A percentile compares a stretch with the other conserved stretches of the same genome.
Conservation (phyloP, 2,797 vertebrate genomes). For the Prionace glauca region DNA sequence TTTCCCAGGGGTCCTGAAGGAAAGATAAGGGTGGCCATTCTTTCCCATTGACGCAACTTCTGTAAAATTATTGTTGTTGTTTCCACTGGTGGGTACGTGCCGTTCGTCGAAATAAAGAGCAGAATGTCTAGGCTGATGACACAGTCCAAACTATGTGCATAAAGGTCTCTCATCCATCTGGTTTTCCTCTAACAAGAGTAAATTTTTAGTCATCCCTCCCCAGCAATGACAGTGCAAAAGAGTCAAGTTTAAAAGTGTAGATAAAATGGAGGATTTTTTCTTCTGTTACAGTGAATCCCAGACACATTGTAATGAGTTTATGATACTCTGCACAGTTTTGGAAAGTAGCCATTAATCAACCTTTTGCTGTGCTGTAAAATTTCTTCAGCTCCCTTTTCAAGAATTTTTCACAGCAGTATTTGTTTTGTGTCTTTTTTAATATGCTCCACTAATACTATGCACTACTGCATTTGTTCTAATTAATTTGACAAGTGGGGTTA, state of each 20-base stretch:
- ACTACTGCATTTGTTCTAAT: not conserved
- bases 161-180: not conserved
- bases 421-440: not conserved
- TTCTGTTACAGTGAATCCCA: not conserved
- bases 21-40: not conserved
- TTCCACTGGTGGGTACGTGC: not conserved
- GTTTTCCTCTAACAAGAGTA: not conserved
- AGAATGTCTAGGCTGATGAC: not conserved
- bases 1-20: not conserved
- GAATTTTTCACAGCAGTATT: not conserved
- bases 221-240: not conserved
- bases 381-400: not conserved
- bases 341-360: not conserved
- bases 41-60: not conserved
- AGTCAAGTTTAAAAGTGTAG: not conserved
- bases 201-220: not conserved
- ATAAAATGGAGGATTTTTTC: not conserved
- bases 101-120: not conserved
- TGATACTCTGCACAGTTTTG: not conserved
- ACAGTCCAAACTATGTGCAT: not conserved
- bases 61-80: not conserved
- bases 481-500: not conserved
- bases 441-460: not conserved
- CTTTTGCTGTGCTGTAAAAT: not conserved
- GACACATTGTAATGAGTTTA: not conserved